These are phyloP conservation scores for Phrynosoma platyrhinos DNA, from an alignment of 2,113 vertebrate genomes.

Conservation along the genomic window DNA sequence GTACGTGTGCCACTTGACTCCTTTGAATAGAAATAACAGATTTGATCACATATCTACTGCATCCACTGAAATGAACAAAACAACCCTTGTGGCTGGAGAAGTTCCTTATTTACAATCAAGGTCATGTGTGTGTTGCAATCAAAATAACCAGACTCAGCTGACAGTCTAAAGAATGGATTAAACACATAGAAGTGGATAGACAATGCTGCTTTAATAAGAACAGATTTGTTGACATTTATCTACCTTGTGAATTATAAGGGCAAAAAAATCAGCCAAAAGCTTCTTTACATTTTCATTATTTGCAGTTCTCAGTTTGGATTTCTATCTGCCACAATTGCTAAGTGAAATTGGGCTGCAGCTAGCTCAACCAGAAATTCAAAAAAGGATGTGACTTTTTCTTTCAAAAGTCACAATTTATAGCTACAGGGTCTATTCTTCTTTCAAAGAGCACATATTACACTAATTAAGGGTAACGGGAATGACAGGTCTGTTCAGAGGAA, in stretches of 20 bases:
- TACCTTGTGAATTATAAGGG: slow-evolving; percentile 1
- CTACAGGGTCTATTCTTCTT: slow-evolving; percentile 54
- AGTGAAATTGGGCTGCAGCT: slow-evolving; percentile 45
- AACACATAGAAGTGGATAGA: background rate
- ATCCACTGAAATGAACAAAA: background rate
- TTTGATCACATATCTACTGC: background rate
- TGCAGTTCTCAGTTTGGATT: slow-evolving; percentile 35
- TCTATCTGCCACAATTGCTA: slow-evolving; percentile 40
- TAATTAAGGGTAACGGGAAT: slow-evolving; percentile 68
- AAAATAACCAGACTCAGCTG: background rate
- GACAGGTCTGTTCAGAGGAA: slow-evolving; percentile 46
- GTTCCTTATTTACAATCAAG: background rate
- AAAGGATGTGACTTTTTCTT: slow-evolving; percentile 63
- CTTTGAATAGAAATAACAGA: background rate
- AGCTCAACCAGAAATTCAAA: slow-evolving; percentile 60
- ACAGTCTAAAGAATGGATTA: background rate
- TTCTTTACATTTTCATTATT: background rate
- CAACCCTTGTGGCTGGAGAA: background rate
- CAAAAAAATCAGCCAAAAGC: slow-evolving; percentile 9
- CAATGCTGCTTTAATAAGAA: background rate
- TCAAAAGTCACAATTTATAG: slow-evolving; percentile 63
- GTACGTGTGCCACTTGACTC: background rate
- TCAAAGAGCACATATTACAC: slow-evolving; percentile 56
- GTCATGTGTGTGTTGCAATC: background rate
- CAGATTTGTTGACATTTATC: slow-evolving; percentile 22